phyloP scores from a whole-genome alignment of 2,113 vertebrate species.

The Neolamprologus caudopunctatus region DNA sequence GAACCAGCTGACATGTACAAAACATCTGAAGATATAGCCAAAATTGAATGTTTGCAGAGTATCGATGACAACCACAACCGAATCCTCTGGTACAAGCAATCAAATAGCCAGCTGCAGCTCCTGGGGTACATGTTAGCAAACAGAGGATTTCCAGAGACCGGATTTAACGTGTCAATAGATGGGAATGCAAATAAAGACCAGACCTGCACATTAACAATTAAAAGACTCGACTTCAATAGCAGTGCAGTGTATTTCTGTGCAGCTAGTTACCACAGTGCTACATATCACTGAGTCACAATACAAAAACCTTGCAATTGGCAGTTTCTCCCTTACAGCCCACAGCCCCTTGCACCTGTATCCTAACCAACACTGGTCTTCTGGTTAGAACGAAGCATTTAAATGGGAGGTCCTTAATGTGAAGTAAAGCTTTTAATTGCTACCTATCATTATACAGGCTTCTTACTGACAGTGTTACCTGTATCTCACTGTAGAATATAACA shows the following conservation, averaged over 20 bases:
- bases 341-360: not conserved
- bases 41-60: not conserved
- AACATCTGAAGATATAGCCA: not conserved
- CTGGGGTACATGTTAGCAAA: not conserved
- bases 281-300: not conserved
- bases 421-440: not conserved
- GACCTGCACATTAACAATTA: not conserved
- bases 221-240: not conserved
- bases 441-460: not conserved
- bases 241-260: slow-evolving; percentile 28
- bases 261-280: not conserved
- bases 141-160: not conserved
- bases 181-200: not conserved
- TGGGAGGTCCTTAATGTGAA: not conserved
- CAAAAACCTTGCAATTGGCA: slow-evolving; percentile 2
- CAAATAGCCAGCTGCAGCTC: not conserved
- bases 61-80: not conserved
- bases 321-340: not conserved
- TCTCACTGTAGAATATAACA: not conserved
- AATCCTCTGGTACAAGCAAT: not conserved
- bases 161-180: not conserved
- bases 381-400: not conserved
- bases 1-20: not conserved
- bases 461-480: accelerated
- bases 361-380: not conserved